These are phyloP conservation scores for Tor tambroides DNA, from an alignment of 2,113 vertebrate species.

Conservation along the genomic window DNA sequence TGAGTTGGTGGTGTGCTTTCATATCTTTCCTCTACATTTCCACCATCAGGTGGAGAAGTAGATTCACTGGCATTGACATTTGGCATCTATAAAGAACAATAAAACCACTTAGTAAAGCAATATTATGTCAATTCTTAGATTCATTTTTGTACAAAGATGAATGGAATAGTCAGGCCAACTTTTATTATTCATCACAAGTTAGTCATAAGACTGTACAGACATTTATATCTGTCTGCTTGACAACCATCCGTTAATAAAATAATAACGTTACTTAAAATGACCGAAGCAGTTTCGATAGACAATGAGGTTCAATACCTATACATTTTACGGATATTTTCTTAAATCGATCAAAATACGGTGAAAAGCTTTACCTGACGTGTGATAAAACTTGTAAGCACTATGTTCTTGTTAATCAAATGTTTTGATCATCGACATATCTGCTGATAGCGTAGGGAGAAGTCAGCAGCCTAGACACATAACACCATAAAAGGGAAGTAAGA, in stretches of 20 bases:
- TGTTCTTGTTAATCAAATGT: not conserved
- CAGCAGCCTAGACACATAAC: not conserved
- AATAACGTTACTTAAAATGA: not conserved
- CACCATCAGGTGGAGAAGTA: slow-evolving; percentile 49
- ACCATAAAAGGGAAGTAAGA: not conserved
- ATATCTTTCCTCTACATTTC: slow-evolving; percentile 37
- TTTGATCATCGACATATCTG: not conserved
- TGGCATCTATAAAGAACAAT: slow-evolving; percentile 56
- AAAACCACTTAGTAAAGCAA: not conserved
- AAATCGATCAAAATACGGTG: not conserved
- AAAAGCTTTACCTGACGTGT: slow-evolving; percentile 23
- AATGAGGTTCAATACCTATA: not conserved
- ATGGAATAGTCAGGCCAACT: not conserved
- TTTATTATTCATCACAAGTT: not conserved
- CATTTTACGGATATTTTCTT: not conserved
- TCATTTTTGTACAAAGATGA: not conserved
- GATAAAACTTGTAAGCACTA: not conserved
- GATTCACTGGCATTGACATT: slow-evolving; percentile 39
- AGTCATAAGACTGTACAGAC: not conserved
- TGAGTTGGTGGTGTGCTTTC: not conserved
- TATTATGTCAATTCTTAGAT: not conserved
- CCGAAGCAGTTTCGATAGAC: not conserved
- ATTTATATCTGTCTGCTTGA: not conserved
- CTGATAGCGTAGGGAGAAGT: not conserved
- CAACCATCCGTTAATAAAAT: not conserved